phyloP scores from a whole-genome alignment of 2,797 vertebrate genomes.

The Paratrypauchen microcephalus region DNA sequence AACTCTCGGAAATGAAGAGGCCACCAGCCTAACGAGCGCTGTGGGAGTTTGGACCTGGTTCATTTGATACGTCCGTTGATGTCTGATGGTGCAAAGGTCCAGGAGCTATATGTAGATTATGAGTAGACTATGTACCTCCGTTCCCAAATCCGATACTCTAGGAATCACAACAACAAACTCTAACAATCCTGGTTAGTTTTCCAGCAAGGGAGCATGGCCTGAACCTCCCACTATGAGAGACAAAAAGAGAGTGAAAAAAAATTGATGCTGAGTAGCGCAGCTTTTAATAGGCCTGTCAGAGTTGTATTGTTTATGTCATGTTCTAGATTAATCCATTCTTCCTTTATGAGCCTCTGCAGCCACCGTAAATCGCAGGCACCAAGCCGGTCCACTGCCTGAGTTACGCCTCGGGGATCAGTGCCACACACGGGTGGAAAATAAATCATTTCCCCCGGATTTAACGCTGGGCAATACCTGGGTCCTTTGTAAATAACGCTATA shows the following conservation, averaged over 20 bases:
- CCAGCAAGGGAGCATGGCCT: constrained; percentile 37
- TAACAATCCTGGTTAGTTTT: constrained; percentile 58
- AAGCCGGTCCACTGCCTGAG: constrained; percentile 71
- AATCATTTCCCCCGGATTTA: constrained; percentile 80
- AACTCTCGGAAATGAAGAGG: constrained; percentile 63
- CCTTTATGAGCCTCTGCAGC: constrained; percentile 80
- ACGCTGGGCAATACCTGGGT: constrained; percentile 74
- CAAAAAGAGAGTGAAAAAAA: constrained; percentile 53
- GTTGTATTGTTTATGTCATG: constrained; percentile 81
- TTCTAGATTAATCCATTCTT: constrained; percentile 83
- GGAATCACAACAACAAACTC: constrained; percentile 69
- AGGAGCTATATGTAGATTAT: constrained; percentile 77
- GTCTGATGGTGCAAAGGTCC: constrained; percentile 74
- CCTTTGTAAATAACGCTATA: constrained; percentile 80
- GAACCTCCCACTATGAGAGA: constrained; percentile 48
- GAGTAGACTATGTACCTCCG: constrained; percentile 44
- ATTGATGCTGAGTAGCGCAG: constrained; percentile 78
- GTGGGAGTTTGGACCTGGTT: constrained; percentile 68
- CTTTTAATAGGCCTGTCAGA: constrained; percentile 81
- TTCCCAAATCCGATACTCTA: constrained; percentile 72
- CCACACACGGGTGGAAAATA: constrained; percentile 76
- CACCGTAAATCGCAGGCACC: constrained; percentile 77
- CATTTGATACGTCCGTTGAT: constrained; percentile 74
- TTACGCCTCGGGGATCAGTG: constrained; percentile 77
- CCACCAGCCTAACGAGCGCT: constrained; percentile 68